Evolutionary conservation across 2,113 vertebrate genomes (phyloP).

Genomic region (Mormoops blainvillei): DNA sequence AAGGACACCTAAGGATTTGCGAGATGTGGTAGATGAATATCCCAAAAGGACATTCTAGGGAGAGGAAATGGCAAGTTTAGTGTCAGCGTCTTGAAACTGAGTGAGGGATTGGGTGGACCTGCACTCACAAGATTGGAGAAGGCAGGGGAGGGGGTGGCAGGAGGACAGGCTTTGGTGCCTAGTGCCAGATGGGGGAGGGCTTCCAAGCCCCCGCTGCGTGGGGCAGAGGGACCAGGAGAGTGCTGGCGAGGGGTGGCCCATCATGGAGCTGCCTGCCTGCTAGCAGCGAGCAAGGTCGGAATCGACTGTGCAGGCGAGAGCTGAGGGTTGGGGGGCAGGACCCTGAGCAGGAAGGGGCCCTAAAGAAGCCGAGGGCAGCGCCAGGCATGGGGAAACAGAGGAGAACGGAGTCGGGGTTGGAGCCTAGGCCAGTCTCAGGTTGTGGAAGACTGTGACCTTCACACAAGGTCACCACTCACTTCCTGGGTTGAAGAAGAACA

Average conservation of each 20-base stretch:
- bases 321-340: not conserved
- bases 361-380: not conserved
- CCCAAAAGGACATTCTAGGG: not conserved
- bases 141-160: too few species aligned
- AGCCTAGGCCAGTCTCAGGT: fast-evolving
- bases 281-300: not conserved
- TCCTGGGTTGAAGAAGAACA: not conserved
- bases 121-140: not conserved
- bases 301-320: not conserved
- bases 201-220: not conserved
- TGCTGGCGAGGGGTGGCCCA: not conserved
- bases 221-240: not conserved
- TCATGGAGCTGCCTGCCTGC: too few species aligned
- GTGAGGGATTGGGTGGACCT: not conserved
- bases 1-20: not conserved
- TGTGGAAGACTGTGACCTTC: too few species aligned
- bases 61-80: not conserved
- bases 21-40: not conserved
- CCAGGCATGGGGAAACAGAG: fast-evolving
- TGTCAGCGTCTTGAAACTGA: not conserved
- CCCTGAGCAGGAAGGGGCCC: not conserved
- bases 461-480: not conserved
- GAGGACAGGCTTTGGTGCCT: not conserved
- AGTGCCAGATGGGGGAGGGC: not conserved
- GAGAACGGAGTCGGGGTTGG: not conserved